Base-by-base conservation (phyloP, 2,797 vertebrate species). In the Galagoides demidoff region DNA sequence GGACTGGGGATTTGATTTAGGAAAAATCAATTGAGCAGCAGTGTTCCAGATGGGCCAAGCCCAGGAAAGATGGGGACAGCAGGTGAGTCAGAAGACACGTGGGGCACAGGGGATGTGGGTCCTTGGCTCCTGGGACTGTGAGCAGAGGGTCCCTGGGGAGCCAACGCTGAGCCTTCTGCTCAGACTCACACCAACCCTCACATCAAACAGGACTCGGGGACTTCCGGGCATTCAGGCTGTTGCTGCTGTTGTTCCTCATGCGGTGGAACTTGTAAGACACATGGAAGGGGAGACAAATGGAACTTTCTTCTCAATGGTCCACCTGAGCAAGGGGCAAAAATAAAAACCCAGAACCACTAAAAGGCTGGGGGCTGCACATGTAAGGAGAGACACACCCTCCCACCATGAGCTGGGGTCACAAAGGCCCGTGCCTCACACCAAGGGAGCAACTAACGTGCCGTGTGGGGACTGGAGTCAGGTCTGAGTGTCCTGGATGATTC, bases 361-460 rank as follows among this genome's bases (percentile, higher is more conserved):
- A 34, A 73, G 64, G 3, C 1, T 25, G 11, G 37, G 59, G 49
- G 78, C 29, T 12, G 23, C 22, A 19, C 4, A 13, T 49, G 49
- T 49, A 22, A 70, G 0, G 34, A 70, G 70, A 55, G 61, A 29
- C 9, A 43, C n/a, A 34, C 20, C 52, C 22, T 34, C 6, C 61
- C 57, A 19, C 5, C 3, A 1, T 0, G 19, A 22, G 19, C 29
- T 3, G 29, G 31, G 52, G 43, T 20, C 0, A 7, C 0, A 23
- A 37, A 57, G 59, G 37, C 45, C 12, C 4, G 22, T 0, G 0
- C 37, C 8, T 49, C 76, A 87, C 14, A 45, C 3, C 17, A 25
- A 31, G 39, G 5, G 79, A 23, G 34, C 61, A 14, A 16, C 1
- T 20, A 3, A 2, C 0, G 16, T 3, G 31, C 77, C 37, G 7